Conservation (phyloP, 2,113 vertebrate genomes). For the Bos taurus region ARS-UCD2.0 NC_037351.1:16521001-16521500, state of each 20-base stretch:
- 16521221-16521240: no score
- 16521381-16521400: neutral
- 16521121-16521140: neutral
- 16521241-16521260: neutral
- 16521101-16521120: neutral
- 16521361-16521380: slow-evolving; percentile 11
- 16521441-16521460: neutral
- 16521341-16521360: neutral
- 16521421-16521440: neutral
- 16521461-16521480: neutral
- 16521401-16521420: neutral
- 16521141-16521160: neutral
- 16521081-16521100: neutral
- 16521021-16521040: neutral
- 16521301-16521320: neutral
- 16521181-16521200: no score
- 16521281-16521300: neutral
- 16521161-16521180: neutral
- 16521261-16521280: neutral
- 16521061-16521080: neutral
- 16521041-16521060: neutral
- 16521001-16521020: neutral
- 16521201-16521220: neutral
- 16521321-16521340: neutral
- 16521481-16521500: neutral